These are phyloP conservation scores for Sebastes flavidus DNA, from an alignment of 2,797 vertebrate species.

Conservation along the genomic window DNA sequence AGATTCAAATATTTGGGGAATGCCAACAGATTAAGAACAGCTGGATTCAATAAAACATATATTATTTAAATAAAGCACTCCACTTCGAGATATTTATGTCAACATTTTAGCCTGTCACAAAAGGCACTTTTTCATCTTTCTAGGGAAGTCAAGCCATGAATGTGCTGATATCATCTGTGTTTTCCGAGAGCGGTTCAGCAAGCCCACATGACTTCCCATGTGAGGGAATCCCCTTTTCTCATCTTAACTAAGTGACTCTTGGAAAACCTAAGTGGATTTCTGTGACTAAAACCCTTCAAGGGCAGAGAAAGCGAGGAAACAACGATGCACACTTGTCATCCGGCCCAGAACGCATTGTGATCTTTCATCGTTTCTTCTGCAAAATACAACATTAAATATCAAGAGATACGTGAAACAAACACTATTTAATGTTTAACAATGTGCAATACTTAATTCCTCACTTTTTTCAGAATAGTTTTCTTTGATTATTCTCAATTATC, in stretches of 20 bases:
- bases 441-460: not conserved
- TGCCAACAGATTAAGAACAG: not conserved
- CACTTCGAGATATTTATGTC: not conserved
- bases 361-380: not conserved
- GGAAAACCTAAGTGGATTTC: conserved; percentile 33
- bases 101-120: not conserved
- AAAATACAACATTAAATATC: not conserved
- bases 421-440: not conserved
- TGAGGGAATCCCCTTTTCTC: conserved; percentile 13
- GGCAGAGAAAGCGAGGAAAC: not conserved
- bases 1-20: not conserved
- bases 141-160: not conserved
- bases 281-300: not conserved
- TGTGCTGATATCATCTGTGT: not conserved
- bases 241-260: not conserved
- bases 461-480: not conserved
- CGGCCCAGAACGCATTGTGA: not conserved
- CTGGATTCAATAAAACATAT: not conserved
- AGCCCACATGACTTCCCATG: conserved; percentile 4
- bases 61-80: not conserved
- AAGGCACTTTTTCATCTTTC: not conserved
- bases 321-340: not conserved
- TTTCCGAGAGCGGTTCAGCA: not conserved
- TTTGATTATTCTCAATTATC: not conserved
- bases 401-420: not conserved